Base-by-base conservation (phyloP, 2,113 vertebrate genomes). In the Thomomys bottae region DNA sequence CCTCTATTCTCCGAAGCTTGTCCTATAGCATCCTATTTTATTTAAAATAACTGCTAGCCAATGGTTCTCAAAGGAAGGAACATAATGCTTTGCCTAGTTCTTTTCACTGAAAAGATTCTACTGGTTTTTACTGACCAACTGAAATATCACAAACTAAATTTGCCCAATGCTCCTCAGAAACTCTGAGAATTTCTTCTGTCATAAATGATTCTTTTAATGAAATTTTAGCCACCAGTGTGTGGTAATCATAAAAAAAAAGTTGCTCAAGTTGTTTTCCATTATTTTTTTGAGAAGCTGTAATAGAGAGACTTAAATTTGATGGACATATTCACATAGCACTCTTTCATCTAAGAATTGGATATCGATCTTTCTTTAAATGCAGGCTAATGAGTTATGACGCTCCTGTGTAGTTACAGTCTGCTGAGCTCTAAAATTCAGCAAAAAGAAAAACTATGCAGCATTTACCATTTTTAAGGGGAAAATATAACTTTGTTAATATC, bases 231-330 rank as follows among this genome's bases (percentile, higher is more conserved):
- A 82, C 71, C 80, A 90, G 17, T 49, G 34, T 91, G 63, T 83
- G 73, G 90, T 83, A 94, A 96, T 93, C 84, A 75, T 86, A 72
- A 95, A 94, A 92, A 87, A 0, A 8, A 54, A 54, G 49, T 54
- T 82, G 90, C 91, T 90, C 87, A 96, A 79, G 40, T 78, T 95
- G 64, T 91, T 92, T 95, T 64, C n/a, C 90, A 91, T 88, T 89
- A 83, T 66, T 95, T 95, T 92, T 85, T 94, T 96, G 85, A 95
- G 94, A 96, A 96, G 84, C 45, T 90, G 30, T 54, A 36, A 87
- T 75, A 97, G 92, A 93, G 12, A 34, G 94, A 95, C 71, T 36
- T 90, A 96, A 96, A 89, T 57, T 91, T 79, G 63, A 57, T 18
- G 95, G 85, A 93, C 45, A 94, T 87, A 92, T 94, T 95, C 88